A percentile compares a stretch with the other conserved stretches of the same genome.
Evolutionary conservation across 1,140 invertebrate species (phyloP).

Genomic region (Aphelenchoides fujianensis): DNA sequence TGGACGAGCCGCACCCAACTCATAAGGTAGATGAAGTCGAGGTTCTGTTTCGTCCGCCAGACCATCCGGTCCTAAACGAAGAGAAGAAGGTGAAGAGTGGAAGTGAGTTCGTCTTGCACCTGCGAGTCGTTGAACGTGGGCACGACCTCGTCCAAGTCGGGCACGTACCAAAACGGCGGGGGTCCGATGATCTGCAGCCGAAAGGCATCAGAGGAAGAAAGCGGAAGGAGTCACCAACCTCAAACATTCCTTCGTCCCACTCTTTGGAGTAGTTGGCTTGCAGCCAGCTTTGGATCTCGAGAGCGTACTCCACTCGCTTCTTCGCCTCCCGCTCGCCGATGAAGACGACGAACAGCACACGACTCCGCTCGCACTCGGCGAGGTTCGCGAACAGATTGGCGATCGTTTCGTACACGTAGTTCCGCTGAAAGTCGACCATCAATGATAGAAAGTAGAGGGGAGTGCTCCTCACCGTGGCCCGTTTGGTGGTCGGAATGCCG

Average conservation of each 20-base stretch:
- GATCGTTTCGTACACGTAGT: neutral
- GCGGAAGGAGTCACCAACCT: neutral
- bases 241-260: neutral
- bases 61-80: constrained; percentile 61
- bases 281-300: neutral
- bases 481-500: neutral
- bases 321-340: neutral
- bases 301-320: neutral
- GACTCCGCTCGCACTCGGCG: neutral
- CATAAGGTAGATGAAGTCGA: constrained; percentile 93
- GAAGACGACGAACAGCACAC: constrained; percentile 4
- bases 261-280: neutral
- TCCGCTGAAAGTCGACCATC: neutral
- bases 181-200: constrained; percentile 19
- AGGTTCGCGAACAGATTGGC: neutral
- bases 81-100: no score
- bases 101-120: no score
- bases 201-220: neutral
- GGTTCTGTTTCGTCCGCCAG: constrained; percentile 93
- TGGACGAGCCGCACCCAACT: constrained; percentile 70
- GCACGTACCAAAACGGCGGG: constrained; percentile 29
- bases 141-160: constrained; percentile 19
- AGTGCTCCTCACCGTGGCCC: neutral
- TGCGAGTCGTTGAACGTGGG: constrained; percentile 31
- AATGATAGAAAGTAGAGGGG: neutral